Conservation (phyloP, 2,113 vertebrate genomes). For the Suricata suricatta region DNA sequence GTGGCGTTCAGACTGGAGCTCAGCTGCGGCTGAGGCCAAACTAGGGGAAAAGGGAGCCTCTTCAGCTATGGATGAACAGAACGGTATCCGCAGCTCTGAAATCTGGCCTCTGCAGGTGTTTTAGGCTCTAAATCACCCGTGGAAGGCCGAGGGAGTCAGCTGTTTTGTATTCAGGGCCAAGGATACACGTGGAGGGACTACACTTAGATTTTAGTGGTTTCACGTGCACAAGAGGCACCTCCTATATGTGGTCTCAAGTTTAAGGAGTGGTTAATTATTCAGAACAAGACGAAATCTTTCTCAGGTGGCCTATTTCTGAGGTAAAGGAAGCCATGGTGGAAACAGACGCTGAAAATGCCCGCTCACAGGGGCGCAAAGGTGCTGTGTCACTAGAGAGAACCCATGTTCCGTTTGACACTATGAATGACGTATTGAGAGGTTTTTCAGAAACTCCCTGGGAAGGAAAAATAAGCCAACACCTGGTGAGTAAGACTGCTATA, state of each 20-base stretch:
- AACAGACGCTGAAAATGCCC: accelerated
- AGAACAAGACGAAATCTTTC: background rate
- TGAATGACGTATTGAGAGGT: background rate
- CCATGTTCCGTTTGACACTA: background rate
- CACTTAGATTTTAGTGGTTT: background rate
- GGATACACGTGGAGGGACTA: background rate
- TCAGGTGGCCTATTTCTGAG: background rate
- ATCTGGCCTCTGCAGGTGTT: background rate
- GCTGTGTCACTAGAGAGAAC: background rate
- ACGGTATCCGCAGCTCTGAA: background rate
- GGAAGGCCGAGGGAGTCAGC: background rate
- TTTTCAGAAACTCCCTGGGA: background rate
- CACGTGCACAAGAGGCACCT: background rate
- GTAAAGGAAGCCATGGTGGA: background rate
- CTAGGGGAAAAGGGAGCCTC: background rate
- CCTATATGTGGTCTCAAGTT: background rate
- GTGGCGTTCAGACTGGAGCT: background rate
- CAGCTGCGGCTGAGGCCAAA: background rate
- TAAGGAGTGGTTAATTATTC: background rate
- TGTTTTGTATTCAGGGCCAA: background rate
- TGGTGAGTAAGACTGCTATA: background rate
- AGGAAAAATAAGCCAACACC: background rate
- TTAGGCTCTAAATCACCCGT: background rate
- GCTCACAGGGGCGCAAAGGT: accelerated
- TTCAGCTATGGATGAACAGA: background rate